These are phyloP conservation scores for Beaufortia kweichowensis DNA, from an alignment of 2,113 vertebrate genomes.

Conservation along the genomic window DNA sequence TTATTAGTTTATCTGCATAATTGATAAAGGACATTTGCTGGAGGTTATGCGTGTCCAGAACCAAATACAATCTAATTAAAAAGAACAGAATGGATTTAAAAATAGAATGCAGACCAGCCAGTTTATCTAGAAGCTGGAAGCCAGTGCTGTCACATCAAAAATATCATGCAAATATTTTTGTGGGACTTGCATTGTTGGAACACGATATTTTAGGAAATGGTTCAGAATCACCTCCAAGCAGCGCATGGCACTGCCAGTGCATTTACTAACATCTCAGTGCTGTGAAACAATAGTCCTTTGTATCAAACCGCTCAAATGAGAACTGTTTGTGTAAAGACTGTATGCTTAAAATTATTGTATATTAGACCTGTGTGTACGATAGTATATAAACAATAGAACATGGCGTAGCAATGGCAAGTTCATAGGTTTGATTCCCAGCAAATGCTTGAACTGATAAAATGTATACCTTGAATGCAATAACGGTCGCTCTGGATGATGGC, in stretches of 20 bases:
- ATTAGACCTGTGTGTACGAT: background rate
- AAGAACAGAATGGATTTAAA: background rate
- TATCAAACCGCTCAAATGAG: constrained; percentile 15
- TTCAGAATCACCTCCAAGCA: background rate
- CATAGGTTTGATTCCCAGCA: too few relatives aligned
- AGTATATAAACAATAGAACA: background rate
- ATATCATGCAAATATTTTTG: too few relatives aligned
- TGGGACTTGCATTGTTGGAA: background rate
- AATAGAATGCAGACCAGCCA: background rate
- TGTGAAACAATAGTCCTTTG: background rate
- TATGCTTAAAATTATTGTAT: background rate
- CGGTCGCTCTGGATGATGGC: too few relatives aligned
- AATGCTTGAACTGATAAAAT: too few relatives aligned
- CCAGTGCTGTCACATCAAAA: constrained; percentile 6
- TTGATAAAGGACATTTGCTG: background rate
- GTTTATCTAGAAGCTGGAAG: background rate
- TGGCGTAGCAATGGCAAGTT: too few relatives aligned
- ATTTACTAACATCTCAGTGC: background rate
- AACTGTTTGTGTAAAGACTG: background rate
- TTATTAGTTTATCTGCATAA: constrained; percentile 32
- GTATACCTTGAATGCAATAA: too few relatives aligned
- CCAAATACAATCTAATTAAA: background rate
- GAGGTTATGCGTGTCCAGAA: background rate
- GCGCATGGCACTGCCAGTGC: constrained; percentile 5
- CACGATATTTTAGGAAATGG: background rate